Percentiles rank a stretch among this genome's conserved stretches.
phyloP scores from a whole-genome alignment of 2,888 invertebrate genomes.

The Lithosia quadra region DNA sequence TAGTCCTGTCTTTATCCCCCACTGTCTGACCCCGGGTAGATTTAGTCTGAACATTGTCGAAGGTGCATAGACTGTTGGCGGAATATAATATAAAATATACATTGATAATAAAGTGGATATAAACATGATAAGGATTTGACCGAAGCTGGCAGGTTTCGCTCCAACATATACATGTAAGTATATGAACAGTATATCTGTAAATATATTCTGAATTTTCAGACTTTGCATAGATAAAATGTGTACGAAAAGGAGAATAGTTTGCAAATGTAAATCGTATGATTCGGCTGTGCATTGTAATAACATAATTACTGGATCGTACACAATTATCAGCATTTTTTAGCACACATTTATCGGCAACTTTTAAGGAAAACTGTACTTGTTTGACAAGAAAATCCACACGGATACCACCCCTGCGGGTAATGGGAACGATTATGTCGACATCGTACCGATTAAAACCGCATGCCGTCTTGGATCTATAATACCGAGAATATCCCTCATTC shows the following conservation, averaged over 20 bases:
- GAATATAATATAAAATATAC: conserved; percentile 23
- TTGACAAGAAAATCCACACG: too few species aligned
- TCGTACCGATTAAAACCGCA: too few species aligned
- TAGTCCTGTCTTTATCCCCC: conserved; percentile 58
- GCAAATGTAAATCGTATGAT: too few species aligned
- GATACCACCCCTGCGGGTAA: too few species aligned
- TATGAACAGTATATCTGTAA: conserved; percentile 8
- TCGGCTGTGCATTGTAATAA: too few species aligned
- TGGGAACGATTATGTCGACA: too few species aligned
- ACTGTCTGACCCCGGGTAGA: conserved; percentile 56
- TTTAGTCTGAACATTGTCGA: conserved; percentile 58
- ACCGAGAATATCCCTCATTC: too few species aligned
- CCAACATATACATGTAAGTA: conserved; percentile 49
- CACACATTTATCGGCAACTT: too few species aligned
- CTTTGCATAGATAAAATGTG: background rate
- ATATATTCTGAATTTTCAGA: background rate
- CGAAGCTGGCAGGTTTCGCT: conserved; percentile 38
- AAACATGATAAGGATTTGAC: conserved; percentile 51
- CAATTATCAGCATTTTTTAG: too few species aligned
- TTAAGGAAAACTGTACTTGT: too few species aligned
- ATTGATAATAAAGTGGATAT: conserved; percentile 43
- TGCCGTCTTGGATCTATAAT: too few species aligned
- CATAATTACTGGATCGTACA: too few species aligned
- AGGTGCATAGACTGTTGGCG: conserved; percentile 49
- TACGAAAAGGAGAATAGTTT: background rate